A percentile compares a stretch with the other conserved stretches of the same genome.
Evolutionary conservation across 2,113 vertebrate genomes (phyloP).

Genomic region (Lipotes vexillifer): DNA sequence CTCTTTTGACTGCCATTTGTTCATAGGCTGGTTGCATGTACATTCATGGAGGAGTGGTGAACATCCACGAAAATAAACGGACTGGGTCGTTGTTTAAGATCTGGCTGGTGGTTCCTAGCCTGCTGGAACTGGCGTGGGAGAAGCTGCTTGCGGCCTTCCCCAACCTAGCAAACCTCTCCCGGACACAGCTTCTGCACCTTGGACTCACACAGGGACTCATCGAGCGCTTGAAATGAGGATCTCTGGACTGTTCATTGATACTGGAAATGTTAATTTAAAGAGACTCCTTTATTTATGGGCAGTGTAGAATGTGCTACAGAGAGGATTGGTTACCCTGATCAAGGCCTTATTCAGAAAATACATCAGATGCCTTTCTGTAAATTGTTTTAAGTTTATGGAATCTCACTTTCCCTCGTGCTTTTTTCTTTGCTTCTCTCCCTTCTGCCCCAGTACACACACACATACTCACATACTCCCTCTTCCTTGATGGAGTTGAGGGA

Average conservation of each 20-base stretch:
- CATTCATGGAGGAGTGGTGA: constrained; percentile 96
- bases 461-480: neutral
- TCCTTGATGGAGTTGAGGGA: neutral
- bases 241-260: constrained; percentile 36
- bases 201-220: constrained; percentile 96
- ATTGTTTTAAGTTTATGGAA: constrained; percentile 70
- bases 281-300: constrained; percentile 80
- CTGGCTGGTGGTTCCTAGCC: constrained; percentile 95
- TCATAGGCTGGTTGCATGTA: constrained; percentile 97
- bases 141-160: constrained; percentile 91
- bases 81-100: constrained; percentile 98
- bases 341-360: constrained; percentile 81
- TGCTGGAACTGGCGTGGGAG: constrained; percentile 98
- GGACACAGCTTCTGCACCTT: constrained; percentile 92
- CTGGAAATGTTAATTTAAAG: constrained; percentile 56
- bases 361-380: constrained; percentile 80
- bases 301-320: constrained; percentile 66
- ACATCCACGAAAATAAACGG: constrained; percentile 96
- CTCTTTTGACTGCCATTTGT: constrained; percentile 20
- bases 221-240: constrained; percentile 92
- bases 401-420: constrained; percentile 49
- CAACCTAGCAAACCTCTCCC: constrained; percentile 87
- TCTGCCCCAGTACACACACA: neutral
- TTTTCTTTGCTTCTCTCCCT: constrained; percentile 22
- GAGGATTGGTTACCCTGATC: constrained; percentile 70